These are phyloP conservation scores for Tridacna crocea DNA, from an alignment of 2,888 invertebrate genomes.

Conservation along the genomic window DNA sequence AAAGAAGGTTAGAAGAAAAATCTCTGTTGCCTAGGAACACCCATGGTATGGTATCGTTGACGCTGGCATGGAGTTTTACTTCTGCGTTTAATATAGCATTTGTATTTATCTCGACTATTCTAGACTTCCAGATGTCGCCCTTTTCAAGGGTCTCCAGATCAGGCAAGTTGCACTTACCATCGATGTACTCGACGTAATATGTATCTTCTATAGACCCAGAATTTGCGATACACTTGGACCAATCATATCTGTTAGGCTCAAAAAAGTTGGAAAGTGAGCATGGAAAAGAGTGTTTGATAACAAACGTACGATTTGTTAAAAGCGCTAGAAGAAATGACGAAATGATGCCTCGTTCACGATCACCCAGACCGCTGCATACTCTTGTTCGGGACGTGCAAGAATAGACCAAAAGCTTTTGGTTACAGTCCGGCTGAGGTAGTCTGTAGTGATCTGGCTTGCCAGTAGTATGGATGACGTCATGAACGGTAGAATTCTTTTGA, in stretches of 20 bases:
- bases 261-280: neutral
- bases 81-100: neutral
- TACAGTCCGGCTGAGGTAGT: neutral
- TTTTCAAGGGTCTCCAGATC: neutral
- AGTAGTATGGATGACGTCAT: no score
- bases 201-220: neutral
- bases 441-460: neutral
- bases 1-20: neutral
- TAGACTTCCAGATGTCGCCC: neutral
- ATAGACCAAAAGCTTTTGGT: neutral
- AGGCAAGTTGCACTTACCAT: neutral
- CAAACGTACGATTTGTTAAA: neutral
- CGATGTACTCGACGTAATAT: neutral
- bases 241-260: neutral
- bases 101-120: neutral
- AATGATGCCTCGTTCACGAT: neutral
- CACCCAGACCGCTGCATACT: constrained; percentile 1
- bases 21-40: neutral
- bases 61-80: neutral
- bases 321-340: constrained; percentile 2
- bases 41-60: neutral
- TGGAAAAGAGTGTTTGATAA: neutral
- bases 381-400: neutral
- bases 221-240: neutral
- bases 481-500: no score